Base-by-base conservation (phyloP, 2,113 vertebrate genomes). In the Entelurus aequoreus region DNA sequence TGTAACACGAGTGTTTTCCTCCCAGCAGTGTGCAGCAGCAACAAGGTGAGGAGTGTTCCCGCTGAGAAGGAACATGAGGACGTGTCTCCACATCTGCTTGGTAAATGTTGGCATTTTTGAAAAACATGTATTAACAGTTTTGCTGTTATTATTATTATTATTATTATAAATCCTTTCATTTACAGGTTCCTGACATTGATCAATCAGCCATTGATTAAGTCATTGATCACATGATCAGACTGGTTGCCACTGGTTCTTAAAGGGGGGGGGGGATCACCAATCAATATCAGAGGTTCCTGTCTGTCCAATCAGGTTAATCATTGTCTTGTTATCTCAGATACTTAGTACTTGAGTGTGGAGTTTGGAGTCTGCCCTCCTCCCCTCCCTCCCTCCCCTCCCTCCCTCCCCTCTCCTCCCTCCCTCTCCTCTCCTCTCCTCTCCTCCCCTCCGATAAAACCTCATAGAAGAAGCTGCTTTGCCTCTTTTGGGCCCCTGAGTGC, bases 291-390 rank as follows among this genome's bases (percentile, higher is more conserved):
- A 48, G 57, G 72, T 64, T 60, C 59, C 77, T 71, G 75, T n/a
- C n/a, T n/a, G n/a, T 71, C 71, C 79, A 77, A 87, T 82, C 76
- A n/a, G 84, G 91, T 96, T 96, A 98, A 99, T 98, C 66, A 98
- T 97, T 97, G 90, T 90, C 90, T 70, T 75, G 81, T 90, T 92
- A 89, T 75, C 63, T 88, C 91, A 93, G 91, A 93, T 94, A 92
- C 92, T 93, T 93, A 93, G 92, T 92, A 93, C 92, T 88, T 86
- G 85, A 90, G 91, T 89, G 90, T 93, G 94, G 95, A 98, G 92
- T 99, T 98, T 98, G 97, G 95, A 99, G 83, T 96, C 93, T 98
- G 96, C 93, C 94, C 96, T 93, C 89, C 90, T 88, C 79, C 82
- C 81, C 81, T 28, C 21, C 21, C 21, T 28, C 3, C 89, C 90